Evolutionary conservation across 2,113 vertebrate genomes (phyloP).

Genomic region (Bungarus multicinctus): DNA sequence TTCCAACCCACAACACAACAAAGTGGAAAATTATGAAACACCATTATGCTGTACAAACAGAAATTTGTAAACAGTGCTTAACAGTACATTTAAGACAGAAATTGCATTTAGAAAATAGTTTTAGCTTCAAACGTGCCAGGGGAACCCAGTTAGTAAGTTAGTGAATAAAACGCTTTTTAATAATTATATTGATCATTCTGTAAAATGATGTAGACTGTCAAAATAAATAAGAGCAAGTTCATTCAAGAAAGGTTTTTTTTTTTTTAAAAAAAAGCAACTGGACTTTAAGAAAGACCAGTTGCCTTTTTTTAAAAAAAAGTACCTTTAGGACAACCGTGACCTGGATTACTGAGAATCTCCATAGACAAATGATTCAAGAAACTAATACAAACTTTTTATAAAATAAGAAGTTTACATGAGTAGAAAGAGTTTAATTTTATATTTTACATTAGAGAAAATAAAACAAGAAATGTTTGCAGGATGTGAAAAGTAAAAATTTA

Average conservation of each 20-base stretch:
- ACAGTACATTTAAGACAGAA: not conserved
- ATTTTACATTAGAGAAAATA: not conserved
- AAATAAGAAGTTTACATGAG: not conserved
- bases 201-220: not conserved
- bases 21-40: not conserved
- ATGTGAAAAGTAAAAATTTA: not conserved
- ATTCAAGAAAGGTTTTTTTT: not conserved
- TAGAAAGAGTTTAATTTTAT: not conserved
- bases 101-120: not conserved
- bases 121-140: not conserved
- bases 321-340: not conserved
- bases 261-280: not conserved
- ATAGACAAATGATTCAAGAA: not conserved
- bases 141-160: not conserved
- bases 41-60: not conserved
- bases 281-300: not conserved
- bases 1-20: too few species aligned
- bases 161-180: not conserved
- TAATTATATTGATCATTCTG: not conserved
- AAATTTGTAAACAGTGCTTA: not conserved
- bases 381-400: not conserved
- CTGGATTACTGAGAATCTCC: not conserved
- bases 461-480: not conserved
- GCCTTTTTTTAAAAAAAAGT: not conserved
- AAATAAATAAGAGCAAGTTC: not conserved